phyloP scores from a whole-genome alignment of 2,113 vertebrate genomes.

The Pongo pygmaeus region DNA sequence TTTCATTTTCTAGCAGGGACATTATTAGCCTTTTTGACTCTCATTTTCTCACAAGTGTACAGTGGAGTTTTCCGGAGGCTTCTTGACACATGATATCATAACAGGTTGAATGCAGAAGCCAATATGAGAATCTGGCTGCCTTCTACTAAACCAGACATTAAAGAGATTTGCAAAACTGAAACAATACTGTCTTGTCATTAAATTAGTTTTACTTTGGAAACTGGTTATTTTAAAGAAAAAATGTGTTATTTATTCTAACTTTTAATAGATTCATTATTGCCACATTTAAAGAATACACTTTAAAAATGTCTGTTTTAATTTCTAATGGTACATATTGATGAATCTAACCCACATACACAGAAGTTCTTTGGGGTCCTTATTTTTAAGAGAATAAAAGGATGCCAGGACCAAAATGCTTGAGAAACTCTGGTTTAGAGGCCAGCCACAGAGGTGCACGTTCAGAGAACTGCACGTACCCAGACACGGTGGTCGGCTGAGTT shows the following conservation, averaged over 20 bases:
- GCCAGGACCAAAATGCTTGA: neutral
- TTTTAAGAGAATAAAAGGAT: neutral
- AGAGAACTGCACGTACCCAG: neutral
- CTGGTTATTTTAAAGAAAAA: neutral
- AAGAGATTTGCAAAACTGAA: neutral
- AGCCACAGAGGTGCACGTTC: rapidly evolving
- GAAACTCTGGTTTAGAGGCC: neutral
- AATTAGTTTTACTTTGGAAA: neutral
- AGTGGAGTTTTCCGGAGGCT: neutral
- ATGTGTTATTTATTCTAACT: neutral
- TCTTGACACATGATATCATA: neutral
- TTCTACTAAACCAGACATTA: neutral
- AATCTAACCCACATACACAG: neutral
- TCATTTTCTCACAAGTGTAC: neutral
- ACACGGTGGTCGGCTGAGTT: neutral
- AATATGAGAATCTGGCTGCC: neutral
- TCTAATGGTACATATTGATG: neutral
- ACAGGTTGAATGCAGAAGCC: neutral
- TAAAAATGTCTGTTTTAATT: conserved; percentile 19
- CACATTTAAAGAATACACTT: neutral
- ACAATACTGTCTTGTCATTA: neutral
- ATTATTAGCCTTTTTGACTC: neutral
- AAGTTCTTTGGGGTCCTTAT: neutral
- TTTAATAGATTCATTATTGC: neutral
- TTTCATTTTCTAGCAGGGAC: conserved; percentile 47